These are phyloP conservation scores for Bombus pyrosoma DNA, from an alignment of 1,140 invertebrate species.

Conservation along the genomic window DNA sequence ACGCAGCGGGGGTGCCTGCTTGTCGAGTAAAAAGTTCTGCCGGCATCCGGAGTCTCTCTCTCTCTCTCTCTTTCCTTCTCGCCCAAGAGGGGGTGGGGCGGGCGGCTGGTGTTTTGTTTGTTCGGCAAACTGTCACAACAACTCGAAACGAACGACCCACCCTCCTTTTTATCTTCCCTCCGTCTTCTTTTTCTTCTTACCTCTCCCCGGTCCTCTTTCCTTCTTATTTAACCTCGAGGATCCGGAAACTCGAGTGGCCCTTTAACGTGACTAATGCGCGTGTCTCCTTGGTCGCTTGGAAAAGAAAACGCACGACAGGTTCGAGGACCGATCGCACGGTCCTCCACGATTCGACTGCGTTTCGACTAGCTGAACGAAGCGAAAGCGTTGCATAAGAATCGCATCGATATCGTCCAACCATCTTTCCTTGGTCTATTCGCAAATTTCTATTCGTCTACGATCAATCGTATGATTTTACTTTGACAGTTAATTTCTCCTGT, in stretches of 20 bases:
- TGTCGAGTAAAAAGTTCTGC: conserved; percentile 47
- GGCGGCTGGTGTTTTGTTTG: conserved; percentile 71
- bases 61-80: not conserved
- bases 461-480: not conserved
- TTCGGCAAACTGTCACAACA: conserved; percentile 78
- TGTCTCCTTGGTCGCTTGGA: conserved; percentile 22
- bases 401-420: no score
- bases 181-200: not conserved
- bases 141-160: conserved; percentile 59
- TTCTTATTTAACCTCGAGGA: conserved; percentile 6
- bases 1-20: conserved; percentile 65
- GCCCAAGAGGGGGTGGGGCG: conserved; percentile 22
- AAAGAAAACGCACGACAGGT: conserved; percentile 3
- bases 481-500: not conserved
- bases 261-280: conserved; percentile 52
- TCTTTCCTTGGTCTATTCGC: no score
- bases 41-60: conserved; percentile 46
- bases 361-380: not conserved
- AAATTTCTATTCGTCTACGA: not conserved
- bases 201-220: not conserved
- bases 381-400: not conserved
- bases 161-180: conserved; percentile 25
- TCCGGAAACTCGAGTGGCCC: conserved; percentile 69
- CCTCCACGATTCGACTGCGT: not conserved
- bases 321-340: not conserved